phyloP scores from a whole-genome alignment of 2,113 vertebrate species.

The Phalacrocorax pelagicus region DNA sequence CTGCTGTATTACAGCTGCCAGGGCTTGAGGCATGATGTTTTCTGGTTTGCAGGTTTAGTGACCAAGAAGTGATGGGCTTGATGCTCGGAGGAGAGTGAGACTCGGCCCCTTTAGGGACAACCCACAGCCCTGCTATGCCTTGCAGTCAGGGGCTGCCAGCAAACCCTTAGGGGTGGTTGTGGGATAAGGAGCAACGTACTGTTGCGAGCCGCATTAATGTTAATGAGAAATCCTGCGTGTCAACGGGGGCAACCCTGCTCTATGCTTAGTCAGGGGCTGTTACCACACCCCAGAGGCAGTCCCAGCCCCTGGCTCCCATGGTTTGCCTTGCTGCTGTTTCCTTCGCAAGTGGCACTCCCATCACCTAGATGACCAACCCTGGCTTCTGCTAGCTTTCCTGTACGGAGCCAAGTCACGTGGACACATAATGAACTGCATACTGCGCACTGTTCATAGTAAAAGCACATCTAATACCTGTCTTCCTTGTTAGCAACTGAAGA shows the following conservation, averaged over 20 bases:
- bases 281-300: neutral
- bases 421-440: accelerated
- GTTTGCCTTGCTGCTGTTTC: neutral
- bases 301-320: accelerated
- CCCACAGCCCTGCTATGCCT: neutral
- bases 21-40: neutral
- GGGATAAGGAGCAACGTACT: neutral
- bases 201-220: neutral
- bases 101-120: neutral
- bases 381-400: neutral
- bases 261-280: neutral
- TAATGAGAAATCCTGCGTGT: neutral
- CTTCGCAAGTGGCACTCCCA: neutral
- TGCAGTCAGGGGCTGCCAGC: neutral
- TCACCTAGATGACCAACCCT: no score
- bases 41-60: neutral
- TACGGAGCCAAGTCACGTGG: neutral
- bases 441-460: accelerated
- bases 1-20: neutral
- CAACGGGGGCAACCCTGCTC: neutral
- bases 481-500: slow-evolving; percentile 89
- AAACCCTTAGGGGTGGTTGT: neutral
- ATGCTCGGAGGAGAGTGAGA: neutral
- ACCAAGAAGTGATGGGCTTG: neutral
- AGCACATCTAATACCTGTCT: neutral